phyloP scores from a whole-genome alignment of 2,113 vertebrate species.

The Paratilapia polleni region DNA sequence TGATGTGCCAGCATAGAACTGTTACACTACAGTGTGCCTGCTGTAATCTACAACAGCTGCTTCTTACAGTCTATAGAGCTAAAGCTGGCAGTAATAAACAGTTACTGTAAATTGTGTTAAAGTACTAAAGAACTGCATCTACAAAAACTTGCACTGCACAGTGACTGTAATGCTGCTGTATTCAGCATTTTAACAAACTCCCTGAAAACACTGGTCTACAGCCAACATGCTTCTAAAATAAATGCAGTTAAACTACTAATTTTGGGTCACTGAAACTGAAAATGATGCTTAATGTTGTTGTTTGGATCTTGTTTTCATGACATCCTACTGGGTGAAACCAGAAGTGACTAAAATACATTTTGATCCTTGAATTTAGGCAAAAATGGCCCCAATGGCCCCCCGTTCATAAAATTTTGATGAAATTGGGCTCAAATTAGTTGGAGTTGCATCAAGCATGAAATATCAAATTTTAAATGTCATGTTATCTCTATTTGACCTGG shows the following conservation, averaged over 20 bases:
- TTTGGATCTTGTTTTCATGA: too few species aligned
- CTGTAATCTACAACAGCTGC: too few species aligned
- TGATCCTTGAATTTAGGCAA: fast-evolving
- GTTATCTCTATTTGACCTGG: not conserved
- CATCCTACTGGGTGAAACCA: not conserved
- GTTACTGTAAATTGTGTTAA: not conserved
- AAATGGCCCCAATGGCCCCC: not conserved
- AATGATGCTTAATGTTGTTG: not conserved
- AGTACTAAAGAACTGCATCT: not conserved
- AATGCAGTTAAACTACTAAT: not conserved
- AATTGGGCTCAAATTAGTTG: fast-evolving
- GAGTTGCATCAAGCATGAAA: not conserved
- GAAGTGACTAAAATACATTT: not conserved
- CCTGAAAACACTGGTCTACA: not conserved
- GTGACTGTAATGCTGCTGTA: not conserved
- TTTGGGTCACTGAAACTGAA: not conserved
- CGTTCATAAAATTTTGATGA: not conserved
- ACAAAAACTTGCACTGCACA: not conserved
- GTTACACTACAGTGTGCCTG: not conserved
- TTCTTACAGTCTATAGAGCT: too few species aligned
- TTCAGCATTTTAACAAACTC: not conserved
- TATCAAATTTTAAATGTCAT: fast-evolving
- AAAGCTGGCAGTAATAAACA: not conserved
- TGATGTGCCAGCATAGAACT: not conserved
- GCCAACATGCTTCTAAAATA: not conserved